These are phyloP conservation scores for Epinephelus malabaricus DNA, from an alignment of 2,797 vertebrate species.

Conservation along the genomic window DNA sequence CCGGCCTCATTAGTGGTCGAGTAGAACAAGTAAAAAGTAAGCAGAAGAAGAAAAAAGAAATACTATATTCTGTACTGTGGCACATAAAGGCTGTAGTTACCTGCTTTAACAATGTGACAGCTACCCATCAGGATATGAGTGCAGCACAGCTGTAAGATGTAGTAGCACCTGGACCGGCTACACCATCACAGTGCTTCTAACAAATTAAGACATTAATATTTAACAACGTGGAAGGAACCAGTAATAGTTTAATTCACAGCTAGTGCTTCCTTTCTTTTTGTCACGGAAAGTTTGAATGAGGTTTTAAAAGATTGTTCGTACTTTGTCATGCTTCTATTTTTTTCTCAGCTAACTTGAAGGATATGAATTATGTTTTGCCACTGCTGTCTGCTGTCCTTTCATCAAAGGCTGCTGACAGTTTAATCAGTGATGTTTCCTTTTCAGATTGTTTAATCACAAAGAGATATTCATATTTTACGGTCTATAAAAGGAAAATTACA, in stretches of 20 bases:
- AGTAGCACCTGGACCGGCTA: conserved; percentile 31
- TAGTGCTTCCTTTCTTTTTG: conserved; percentile 20
- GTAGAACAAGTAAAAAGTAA: neutral
- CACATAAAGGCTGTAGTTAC: neutral
- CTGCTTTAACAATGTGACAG: neutral
- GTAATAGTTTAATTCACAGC: conserved; percentile 33
- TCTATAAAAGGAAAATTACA: neutral
- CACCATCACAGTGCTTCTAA: conserved; percentile 44
- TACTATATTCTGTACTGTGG: neutral
- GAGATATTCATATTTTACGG: neutral
- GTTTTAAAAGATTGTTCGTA: conserved; percentile 23
- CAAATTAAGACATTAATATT: conserved; percentile 53
- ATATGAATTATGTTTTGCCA: neutral
- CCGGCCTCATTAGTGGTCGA: too few relatives aligned
- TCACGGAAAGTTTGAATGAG: conserved; percentile 26
- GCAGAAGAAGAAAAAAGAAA: neutral
- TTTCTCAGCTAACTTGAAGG: neutral
- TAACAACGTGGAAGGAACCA: conserved; percentile 39
- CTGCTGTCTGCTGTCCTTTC: too few relatives aligned
- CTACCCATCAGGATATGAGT: conserved; percentile 1
- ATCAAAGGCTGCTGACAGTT: neutral
- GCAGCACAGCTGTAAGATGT: neutral
- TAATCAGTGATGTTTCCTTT: neutral
- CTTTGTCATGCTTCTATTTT: neutral
- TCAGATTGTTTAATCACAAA: conserved; percentile 4